phyloP scores from a whole-genome alignment of 2,113 vertebrate genomes.

The Sander lucioperca region DNA sequence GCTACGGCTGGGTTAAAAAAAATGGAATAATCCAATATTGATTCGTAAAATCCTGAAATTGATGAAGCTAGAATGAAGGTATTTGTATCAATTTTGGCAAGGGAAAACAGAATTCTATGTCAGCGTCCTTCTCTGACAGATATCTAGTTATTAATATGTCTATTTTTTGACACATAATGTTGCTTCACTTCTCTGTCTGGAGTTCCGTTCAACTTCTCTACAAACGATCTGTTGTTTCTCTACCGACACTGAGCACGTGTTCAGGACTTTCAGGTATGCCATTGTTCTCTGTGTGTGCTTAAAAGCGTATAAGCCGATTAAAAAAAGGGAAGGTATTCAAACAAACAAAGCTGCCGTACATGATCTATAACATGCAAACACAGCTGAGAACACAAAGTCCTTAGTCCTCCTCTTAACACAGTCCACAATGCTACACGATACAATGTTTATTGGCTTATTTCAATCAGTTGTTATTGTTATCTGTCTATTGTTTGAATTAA shows the following conservation, averaged over 20 bases:
- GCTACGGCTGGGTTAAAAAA: too few species aligned
- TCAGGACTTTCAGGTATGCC: slow-evolving; percentile 18
- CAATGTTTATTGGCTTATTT: background rate
- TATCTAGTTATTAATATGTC: background rate
- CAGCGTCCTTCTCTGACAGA: background rate
- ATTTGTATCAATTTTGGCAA: too few species aligned
- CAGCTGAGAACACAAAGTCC: slow-evolving; percentile 50
- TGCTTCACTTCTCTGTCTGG: background rate
- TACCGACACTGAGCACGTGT: slow-evolving; percentile 13
- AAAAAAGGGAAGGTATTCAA: slow-evolving; percentile 34
- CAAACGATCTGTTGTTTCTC: background rate
- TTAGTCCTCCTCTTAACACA: background rate
- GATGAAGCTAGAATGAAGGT: too few species aligned
- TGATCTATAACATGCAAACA: slow-evolving; percentile 36
- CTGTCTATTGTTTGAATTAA: background rate
- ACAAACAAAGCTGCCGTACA: slow-evolving; percentile 4
- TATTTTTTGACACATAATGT: background rate
- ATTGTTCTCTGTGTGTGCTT: background rate
- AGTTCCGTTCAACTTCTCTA: background rate
- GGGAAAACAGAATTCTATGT: too few species aligned
- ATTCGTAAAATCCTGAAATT: too few species aligned
- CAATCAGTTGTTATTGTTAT: background rate
- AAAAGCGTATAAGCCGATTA: background rate
- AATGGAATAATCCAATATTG: too few species aligned
- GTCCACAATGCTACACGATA: background rate